A percentile compares a stretch with the other conserved stretches of the same genome.
These are phyloP conservation scores for Scartelaos histophorus DNA, from an alignment of 2,113 vertebrate genomes.

Conservation along the genomic window DNA sequence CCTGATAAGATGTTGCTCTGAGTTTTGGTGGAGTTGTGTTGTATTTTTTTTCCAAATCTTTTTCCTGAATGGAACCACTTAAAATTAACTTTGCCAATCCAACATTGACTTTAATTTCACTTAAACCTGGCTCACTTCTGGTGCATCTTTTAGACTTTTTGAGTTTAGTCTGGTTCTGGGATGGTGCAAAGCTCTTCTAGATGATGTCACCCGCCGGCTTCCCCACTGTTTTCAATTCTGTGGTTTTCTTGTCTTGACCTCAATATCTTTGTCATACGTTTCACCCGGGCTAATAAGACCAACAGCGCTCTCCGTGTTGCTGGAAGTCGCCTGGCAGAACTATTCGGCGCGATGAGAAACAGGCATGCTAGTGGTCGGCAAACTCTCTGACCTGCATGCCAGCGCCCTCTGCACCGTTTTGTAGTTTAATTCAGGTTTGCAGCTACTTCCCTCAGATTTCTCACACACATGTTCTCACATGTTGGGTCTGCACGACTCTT, in stretches of 20 bases:
- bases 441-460: conserved; percentile 22
- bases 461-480: conserved; percentile 22
- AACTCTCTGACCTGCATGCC: conserved; percentile 68
- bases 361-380: conserved; percentile 54
- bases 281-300: conserved; percentile 68
- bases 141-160: neutral
- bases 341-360: conserved; percentile 69
- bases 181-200: neutral
- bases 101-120: neutral
- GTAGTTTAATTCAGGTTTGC: conserved; percentile 59
- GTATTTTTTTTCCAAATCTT: no score
- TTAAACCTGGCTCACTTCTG: neutral
- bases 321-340: conserved; percentile 67
- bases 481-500: neutral
- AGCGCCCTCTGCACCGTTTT: conserved; percentile 58
- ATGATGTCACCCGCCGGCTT: conserved; percentile 38
- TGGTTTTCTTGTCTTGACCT: conserved; percentile 65
- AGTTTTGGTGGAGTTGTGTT: no score
- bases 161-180: neutral
- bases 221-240: conserved; percentile 51
- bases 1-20: neutral
- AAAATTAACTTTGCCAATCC: neutral
- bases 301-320: conserved; percentile 54
- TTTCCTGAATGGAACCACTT: no score
- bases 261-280: conserved; percentile 72